Percentiles rank a stretch among this genome's conserved stretches.
Conservation (phyloP, 2,888 invertebrate genomes). For the Synanthedon formicaeformis region DNA sequence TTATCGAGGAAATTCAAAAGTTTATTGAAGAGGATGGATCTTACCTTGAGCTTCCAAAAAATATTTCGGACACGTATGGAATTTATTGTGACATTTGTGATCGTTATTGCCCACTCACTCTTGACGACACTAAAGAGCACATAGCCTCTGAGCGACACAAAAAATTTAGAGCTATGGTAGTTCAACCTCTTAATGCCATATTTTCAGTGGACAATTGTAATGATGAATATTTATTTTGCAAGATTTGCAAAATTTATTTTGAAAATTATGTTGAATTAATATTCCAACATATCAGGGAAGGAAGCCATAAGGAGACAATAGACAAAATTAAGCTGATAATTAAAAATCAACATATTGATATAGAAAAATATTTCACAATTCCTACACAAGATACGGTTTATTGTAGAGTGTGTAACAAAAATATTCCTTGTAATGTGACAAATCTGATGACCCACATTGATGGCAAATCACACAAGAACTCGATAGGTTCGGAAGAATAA, state of each 20-base stretch:
- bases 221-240: conserved; percentile 33
- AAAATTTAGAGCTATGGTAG: conserved; percentile 24
- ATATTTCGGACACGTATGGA: conserved; percentile 5
- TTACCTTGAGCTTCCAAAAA: conserved; percentile 21
- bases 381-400: conserved; percentile 27
- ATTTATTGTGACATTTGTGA: conserved; percentile 26
- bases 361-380: conserved; percentile 31
- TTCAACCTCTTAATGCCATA: conserved; percentile 38
- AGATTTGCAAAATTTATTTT: conserved; percentile 33
- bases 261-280: conserved; percentile 32
- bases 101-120: conserved; percentile 13
- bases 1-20: conserved; percentile 12
- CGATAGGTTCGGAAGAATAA: too few species aligned
- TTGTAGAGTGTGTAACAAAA: conserved; percentile 35
- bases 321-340: conserved; percentile 23
- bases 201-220: conserved; percentile 25
- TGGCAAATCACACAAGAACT: conserved; percentile 22
- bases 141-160: conserved; percentile 17
- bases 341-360: conserved; percentile 26
- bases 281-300: conserved; percentile 30
- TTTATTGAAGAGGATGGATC: conserved; percentile 23
- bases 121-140: conserved; percentile 16
- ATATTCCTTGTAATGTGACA: conserved; percentile 25
- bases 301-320: conserved; percentile 18
- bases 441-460: conserved; percentile 42